Conservation (phyloP, 2,113 vertebrate species). For the Ciconia maguari region DNA sequence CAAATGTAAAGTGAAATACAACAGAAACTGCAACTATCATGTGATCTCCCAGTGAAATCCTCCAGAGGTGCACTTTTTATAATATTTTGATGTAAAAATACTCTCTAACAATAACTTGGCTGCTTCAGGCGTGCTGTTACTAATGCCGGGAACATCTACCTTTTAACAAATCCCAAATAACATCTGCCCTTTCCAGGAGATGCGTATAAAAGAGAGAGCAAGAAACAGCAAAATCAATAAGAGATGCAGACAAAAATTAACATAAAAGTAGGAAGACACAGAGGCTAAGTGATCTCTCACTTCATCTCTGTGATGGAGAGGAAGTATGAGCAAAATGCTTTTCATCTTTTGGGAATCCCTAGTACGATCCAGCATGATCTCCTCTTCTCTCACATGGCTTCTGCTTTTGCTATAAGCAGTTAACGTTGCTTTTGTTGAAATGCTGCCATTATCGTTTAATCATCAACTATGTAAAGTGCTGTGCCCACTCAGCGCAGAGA, state of each 20-base stretch:
- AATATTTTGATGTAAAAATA: background rate
- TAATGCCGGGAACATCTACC: background rate
- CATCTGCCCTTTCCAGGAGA: background rate
- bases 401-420: background rate
- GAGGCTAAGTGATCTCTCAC: background rate
- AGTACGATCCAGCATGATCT: background rate
- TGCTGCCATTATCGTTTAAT: slow-evolving; percentile 24
- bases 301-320: background rate
- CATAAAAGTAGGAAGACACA: background rate
- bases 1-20: background rate
- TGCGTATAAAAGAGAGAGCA: background rate
- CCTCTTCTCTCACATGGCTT: background rate
- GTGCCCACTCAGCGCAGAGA: background rate
- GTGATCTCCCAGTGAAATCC: background rate
- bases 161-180: background rate
- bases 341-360: background rate
- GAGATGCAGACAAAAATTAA: background rate
- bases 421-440: background rate
- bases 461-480: background rate
- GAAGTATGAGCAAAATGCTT: background rate
- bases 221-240: background rate
- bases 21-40: background rate
- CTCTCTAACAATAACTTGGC: background rate
- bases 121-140: background rate
- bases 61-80: background rate